Conservation (phyloP, 2,797 vertebrate genomes). For the Oryzias sinensis region DNA sequence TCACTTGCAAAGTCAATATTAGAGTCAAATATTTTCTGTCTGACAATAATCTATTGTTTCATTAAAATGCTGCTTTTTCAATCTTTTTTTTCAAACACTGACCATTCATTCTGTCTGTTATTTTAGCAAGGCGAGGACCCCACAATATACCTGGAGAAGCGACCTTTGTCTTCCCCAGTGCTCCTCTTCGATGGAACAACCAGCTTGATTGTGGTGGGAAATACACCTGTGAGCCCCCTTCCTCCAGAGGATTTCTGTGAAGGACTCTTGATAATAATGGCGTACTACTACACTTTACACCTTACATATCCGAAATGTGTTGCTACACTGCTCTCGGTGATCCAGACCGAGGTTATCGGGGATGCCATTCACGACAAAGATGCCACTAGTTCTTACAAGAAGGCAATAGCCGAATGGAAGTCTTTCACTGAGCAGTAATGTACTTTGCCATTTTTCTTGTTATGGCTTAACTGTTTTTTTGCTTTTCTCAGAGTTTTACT, state of each 20-base stretch:
- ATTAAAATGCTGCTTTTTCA: neutral
- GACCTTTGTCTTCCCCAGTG: neutral
- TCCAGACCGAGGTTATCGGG: no score
- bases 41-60: neutral
- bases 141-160: neutral
- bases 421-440: neutral
- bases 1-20: no score
- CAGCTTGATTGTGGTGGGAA: neutral
- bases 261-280: slow-evolving; percentile 4
- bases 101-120: no score
- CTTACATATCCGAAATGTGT: no score
- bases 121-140: neutral
- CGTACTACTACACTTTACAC: slow-evolving; percentile 10
- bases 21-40: no score
- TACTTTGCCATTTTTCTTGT: neutral
- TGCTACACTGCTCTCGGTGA: no score
- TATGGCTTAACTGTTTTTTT: no score
- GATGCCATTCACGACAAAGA: no score
- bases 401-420: neutral
- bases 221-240: neutral
- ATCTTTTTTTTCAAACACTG: no score
- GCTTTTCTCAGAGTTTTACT: no score
- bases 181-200: no score
- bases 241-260: neutral
- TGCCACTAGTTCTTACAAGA: no score